Evolutionary conservation across 2,888 invertebrate genomes (phyloP).

Genomic region (Aproaerema taeniolella): DNA sequence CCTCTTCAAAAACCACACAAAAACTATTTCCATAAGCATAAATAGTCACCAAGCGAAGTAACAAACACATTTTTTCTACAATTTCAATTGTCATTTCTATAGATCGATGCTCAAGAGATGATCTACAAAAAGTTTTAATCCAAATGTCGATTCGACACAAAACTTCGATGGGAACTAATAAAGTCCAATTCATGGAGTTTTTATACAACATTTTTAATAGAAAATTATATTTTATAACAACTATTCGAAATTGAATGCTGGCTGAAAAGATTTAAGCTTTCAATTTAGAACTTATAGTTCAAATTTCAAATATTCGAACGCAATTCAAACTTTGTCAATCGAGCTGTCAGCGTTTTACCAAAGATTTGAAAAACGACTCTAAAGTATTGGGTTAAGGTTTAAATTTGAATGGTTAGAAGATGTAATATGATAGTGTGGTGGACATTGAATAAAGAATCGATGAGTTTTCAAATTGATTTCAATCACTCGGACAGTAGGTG

Average conservation of each 20-base stretch:
- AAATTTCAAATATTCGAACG: background rate
- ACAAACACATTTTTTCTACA: no score
- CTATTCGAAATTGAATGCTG: background rate
- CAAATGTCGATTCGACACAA: constrained; percentile 42
- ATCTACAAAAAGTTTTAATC: constrained; percentile 63
- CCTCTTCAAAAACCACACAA: no score
- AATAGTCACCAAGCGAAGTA: background rate
- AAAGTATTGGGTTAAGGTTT: background rate
- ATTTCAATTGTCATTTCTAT: constrained; percentile 21
- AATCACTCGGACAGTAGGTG: constrained; percentile 66
- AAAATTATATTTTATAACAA: constrained; percentile 30
- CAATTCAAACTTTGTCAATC: background rate
- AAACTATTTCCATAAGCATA: no score
- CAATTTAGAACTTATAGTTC: background rate
- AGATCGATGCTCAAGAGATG: constrained; percentile 39
- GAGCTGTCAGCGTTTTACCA: background rate
- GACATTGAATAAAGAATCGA: constrained; percentile 39
- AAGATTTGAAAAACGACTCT: background rate
- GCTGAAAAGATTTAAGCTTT: background rate
- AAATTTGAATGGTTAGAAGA: background rate
- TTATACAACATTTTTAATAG: constrained; percentile 49
- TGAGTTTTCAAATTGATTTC: constrained; percentile 63
- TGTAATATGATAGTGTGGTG: background rate
- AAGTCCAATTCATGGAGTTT: constrained; percentile 42
- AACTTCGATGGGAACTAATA: constrained; percentile 62